phyloP scores from a whole-genome alignment of 2,888 invertebrate genomes.

The Sarcophaga caerulescens region DNA sequence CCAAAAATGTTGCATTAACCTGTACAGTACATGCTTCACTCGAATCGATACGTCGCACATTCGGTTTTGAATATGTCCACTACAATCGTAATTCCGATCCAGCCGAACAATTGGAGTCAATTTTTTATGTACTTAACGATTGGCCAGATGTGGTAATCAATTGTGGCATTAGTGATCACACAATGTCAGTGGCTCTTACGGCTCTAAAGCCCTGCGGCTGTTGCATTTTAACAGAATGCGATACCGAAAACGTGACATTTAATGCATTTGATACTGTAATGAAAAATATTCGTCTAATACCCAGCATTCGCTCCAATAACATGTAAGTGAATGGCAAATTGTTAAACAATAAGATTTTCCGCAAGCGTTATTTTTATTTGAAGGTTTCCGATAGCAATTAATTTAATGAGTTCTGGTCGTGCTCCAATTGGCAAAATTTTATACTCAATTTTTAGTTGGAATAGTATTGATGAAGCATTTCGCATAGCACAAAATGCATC shows the following conservation, averaged over 20 bases:
- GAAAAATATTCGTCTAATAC: conserved; percentile 76
- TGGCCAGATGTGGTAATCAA: conserved; percentile 77
- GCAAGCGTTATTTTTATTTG: no score
- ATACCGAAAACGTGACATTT: conserved; percentile 75
- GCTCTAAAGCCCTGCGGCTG: conserved; percentile 74
- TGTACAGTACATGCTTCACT: conserved; percentile 69
- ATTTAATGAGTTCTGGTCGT: conserved; percentile 73
- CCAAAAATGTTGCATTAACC: conserved; percentile 73
- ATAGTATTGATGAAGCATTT: conserved; percentile 72
- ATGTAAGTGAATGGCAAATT: conserved; percentile 71
- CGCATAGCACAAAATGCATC: conserved; percentile 73
- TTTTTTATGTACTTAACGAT: conserved; percentile 69
- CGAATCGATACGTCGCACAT: conserved; percentile 69
- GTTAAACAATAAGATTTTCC: background rate
- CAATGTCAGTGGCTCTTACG: conserved; percentile 76
- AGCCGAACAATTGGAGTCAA: conserved; percentile 71
- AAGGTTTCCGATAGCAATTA: conserved; percentile 76
- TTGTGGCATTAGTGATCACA: conserved; percentile 74
- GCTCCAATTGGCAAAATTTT: conserved; percentile 73
- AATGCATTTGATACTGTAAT: conserved; percentile 76
- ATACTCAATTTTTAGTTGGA: conserved; percentile 70
- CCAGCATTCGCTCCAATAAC: conserved; percentile 77
- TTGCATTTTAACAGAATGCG: conserved; percentile 76
- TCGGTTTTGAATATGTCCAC: conserved; percentile 71
- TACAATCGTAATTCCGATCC: conserved; percentile 67